Base-by-base conservation (phyloP, 2,113 vertebrate genomes). In the Daphoenositta chrysoptera region DNA sequence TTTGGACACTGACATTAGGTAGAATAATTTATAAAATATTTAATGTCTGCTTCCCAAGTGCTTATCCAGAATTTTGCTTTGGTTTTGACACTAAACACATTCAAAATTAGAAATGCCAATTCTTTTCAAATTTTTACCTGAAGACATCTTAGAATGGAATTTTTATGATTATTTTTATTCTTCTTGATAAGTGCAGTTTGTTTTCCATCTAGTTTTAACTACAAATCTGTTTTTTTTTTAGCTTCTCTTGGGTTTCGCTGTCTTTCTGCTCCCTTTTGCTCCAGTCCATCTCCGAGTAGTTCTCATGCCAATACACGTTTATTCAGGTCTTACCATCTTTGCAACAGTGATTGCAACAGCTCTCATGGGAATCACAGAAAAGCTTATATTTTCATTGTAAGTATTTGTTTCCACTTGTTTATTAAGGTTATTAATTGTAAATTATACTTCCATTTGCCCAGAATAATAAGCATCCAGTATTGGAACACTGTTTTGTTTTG, bases 341-440 rank as follows among this genome's bases (percentile, higher is more conserved):
- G 96, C 96, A 91, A 98, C 98, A 14, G 97, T 98, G 75, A 99
- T 99, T 90, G 98, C 98, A 54, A 96, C 99, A 24, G 97, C 98
- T 73, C 98, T 99, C 63, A 99, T 98, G 98, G 99, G 99, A 96
- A 97, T 99, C 94, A 99, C 99, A 47, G 99, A 99, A 95, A 99
- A 99, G 90, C 98, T 99, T 40, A 68, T 99, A 86, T 99, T 99
- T 98, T 35, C 84, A 80, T 83, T 99, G 99, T 99, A 98, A 99
- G 99, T 99, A 94, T 60, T 90, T 68, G 53, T 76, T 47, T 63
- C 7, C 48, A 89, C 24, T 94, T 96, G 10, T 89, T 96, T 75
- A 64, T 84, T 91, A 90, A 79, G 27, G 40, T 77, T 75, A 66
- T 72, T 78, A 1, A 78, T 44, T 94, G 56, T 51, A 92, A 81